phyloP scores from a whole-genome alignment of 2,888 invertebrate genomes.

The Dasysyrphus tricinctus region DNA sequence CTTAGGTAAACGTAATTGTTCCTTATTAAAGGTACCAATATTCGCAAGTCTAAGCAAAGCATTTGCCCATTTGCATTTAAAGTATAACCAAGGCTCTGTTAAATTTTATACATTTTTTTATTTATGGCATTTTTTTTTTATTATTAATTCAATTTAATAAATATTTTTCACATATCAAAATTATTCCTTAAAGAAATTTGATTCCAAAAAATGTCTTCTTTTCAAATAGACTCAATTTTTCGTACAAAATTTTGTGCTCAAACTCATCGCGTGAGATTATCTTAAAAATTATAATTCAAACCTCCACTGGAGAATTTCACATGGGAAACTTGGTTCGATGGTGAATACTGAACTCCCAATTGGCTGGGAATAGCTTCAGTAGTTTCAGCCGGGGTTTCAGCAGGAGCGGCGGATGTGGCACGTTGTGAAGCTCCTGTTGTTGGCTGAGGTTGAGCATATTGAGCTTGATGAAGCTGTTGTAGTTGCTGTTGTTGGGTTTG shows the following conservation, averaged over 20 bases:
- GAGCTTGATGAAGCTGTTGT: slow-evolving; percentile 62
- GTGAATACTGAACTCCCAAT: slow-evolving; percentile 83
- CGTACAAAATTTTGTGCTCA: not conserved
- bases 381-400: slow-evolving; percentile 25
- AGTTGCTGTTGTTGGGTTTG: slow-evolving; percentile 63
- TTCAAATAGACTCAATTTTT: not conserved
- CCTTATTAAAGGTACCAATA: too few species aligned
- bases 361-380: slow-evolving; percentile 66
- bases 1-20: too few species aligned
- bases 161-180: slow-evolving; percentile 13
- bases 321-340: slow-evolving; percentile 84
- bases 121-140: not conserved
- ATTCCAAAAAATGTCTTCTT: slow-evolving; percentile 20
- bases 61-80: too few species aligned
- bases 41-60: too few species aligned
- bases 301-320: slow-evolving; percentile 84
- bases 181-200: slow-evolving; percentile 7
- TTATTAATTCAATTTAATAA: slow-evolving; percentile 20
- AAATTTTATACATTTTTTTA: not conserved
- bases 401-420: slow-evolving; percentile 71
- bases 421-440: slow-evolving; percentile 75
- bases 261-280: not conserved
- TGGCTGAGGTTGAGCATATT: slow-evolving; percentile 75
- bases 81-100: too few species aligned
- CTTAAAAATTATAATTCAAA: slow-evolving; percentile 80